These are phyloP conservation scores for Antennarius striatus DNA, from an alignment of 2,113 vertebrate genomes.

Conservation along the genomic window DNA sequence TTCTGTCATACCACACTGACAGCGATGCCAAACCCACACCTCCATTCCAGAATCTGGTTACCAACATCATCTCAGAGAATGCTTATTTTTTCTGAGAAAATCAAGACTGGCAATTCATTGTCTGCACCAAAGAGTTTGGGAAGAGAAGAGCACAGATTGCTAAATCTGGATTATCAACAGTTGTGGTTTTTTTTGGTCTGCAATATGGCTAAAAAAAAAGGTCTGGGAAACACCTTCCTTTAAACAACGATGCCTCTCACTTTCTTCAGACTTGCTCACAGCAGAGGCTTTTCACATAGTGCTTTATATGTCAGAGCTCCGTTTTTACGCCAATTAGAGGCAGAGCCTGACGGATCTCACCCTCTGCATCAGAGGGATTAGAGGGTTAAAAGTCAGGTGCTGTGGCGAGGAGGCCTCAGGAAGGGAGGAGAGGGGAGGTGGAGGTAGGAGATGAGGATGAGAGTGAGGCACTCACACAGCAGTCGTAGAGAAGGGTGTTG, in stretches of 20 bases:
- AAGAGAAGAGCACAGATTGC: slow-evolving; percentile 6
- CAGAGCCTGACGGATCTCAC: slow-evolving; percentile 28
- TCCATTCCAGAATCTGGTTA: slow-evolving; percentile 6
- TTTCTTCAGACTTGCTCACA: slow-evolving; percentile 1
- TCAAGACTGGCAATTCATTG: too few species aligned
- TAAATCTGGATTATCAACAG: slow-evolving; percentile 31
- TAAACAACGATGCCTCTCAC: background rate
- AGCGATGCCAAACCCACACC: slow-evolving; percentile 30
- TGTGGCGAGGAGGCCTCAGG: slow-evolving; percentile 57
- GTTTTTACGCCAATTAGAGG: slow-evolving; percentile 63
- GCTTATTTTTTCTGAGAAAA: background rate
- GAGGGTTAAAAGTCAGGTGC: slow-evolving; percentile 77
- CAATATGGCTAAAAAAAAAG: too few species aligned
- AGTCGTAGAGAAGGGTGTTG: slow-evolving; percentile 31
- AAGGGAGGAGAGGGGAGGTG: slow-evolving; percentile 35
- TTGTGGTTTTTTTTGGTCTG: background rate
- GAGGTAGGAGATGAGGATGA: slow-evolving; percentile 24
- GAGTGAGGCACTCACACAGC: slow-evolving; percentile 47
- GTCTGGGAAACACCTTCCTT: too few species aligned
- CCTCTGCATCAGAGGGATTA: slow-evolving; percentile 66
- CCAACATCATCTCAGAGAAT: slow-evolving; percentile 36
- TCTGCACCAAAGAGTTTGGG: too few species aligned
- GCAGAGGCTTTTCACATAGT: slow-evolving; percentile 14
- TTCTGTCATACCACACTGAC: slow-evolving; percentile 9
- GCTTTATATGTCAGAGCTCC: background rate